Evolutionary conservation across 2,113 vertebrate genomes (phyloP), one percentile per base, ranked within the genome.

Genomic region (Podarcis raffonei): DNA sequence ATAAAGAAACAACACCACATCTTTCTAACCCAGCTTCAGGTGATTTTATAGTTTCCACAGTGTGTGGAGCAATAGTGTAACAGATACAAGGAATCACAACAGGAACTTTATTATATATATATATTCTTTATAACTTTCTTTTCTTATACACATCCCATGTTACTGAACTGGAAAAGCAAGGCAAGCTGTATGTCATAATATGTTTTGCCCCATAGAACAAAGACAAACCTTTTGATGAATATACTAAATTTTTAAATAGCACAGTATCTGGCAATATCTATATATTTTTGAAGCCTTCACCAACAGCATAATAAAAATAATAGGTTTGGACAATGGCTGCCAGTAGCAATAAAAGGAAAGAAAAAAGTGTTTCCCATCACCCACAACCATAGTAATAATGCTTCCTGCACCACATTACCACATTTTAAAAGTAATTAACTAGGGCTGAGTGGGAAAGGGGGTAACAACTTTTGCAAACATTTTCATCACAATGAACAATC

Each of bases 1-100:
- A 78, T 62, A 91, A 86, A 87, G 75, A 85, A 90, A 77, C 89
- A 91, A 80, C 59, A 89, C 65, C 83, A 27, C 83, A 82, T 79
- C 53, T 65, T 16, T 90, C 91, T 85, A 84, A 88, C 32, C 79
- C 81, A 68, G 81, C 27, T 92, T 91, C 77, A 85, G 85, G 81
- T 37, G 9, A 59, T 82, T 76, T 92, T 89, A 53, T 82, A 91
- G 85, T 90, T 79, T 66, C 66, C 71, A 75, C 72, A 84, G 76
- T 91, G 72, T n/a, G 65, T 75, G 66, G 75, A 71, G 72, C 89
- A 91, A 69, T 7, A 30, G 12, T 35, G 91, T 5, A 59, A 66
- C 27, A 69, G n/a, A 76, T 39, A 91, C 78, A 93, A 94, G 9
- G 72, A 1, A 91, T n/a, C 83, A 62, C n/a, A 13, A 4, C 25